Percentiles rank a stretch among this genome's conserved stretches.
These are phyloP conservation scores for Steinernema scapterisci DNA, from an alignment of 2,888 invertebrate genomes.

Conservation along the genomic window DNA sequence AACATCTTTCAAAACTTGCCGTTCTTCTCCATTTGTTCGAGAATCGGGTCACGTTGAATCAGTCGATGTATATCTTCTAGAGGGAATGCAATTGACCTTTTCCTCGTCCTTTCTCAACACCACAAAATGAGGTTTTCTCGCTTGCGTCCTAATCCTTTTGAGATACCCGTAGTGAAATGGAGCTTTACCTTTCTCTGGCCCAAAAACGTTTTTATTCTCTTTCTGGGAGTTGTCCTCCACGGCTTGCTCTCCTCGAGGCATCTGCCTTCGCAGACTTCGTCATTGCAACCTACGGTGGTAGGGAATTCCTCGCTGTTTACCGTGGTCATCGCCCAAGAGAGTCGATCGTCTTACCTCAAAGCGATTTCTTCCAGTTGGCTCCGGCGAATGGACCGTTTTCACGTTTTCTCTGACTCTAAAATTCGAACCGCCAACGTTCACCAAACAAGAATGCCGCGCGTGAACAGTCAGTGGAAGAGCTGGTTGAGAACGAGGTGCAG, in stretches of 20 bases:
- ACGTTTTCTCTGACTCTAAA: background rate
- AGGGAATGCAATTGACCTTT: background rate
- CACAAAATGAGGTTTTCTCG: background rate
- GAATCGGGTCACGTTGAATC: background rate
- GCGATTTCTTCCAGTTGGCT: conserved; percentile 3
- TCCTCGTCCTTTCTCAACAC: background rate
- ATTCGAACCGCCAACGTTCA: background rate
- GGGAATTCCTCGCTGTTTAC: conserved; percentile 5
- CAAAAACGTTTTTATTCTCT: conserved; percentile 4
- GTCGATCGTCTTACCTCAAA: background rate
- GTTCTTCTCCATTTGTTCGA: background rate
- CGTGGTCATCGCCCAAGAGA: conserved; percentile 3
- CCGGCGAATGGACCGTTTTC: conserved; percentile 14
- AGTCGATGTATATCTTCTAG: background rate
- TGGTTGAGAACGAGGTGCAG: conserved; percentile 8
- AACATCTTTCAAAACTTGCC: too few species aligned
- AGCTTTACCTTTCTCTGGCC: background rate
- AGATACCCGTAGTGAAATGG: background rate
- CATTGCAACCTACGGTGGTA: background rate
- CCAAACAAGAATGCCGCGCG: conserved; percentile 10
- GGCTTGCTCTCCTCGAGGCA: background rate
- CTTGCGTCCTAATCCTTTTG: background rate
- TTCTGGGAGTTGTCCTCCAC: conserved; percentile 6
- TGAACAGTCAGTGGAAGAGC: background rate
- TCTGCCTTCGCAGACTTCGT: background rate